Evolutionary conservation across 2,888 invertebrate species (phyloP).

Genomic region (Drosophila neotestacea): DNA sequence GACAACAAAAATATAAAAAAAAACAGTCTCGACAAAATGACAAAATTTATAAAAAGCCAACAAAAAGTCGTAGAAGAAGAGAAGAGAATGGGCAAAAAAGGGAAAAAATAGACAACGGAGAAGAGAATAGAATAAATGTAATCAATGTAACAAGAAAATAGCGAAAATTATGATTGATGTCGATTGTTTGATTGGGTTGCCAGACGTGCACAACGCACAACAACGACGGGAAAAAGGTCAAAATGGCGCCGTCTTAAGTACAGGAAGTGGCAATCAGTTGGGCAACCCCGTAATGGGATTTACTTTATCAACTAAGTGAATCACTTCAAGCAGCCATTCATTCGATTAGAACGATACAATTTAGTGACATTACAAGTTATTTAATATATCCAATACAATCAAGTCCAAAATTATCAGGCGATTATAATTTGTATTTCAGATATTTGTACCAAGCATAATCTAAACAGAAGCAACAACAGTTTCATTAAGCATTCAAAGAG

Average conservation of each 20-base stretch:
- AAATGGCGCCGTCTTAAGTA: conserved; percentile 53
- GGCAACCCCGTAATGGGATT: conserved; percentile 11
- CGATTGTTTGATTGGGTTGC: conserved; percentile 79
- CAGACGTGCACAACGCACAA: conserved; percentile 38
- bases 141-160: conserved; percentile 74
- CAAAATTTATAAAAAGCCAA: conserved; percentile 27
- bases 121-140: conserved; percentile 63
- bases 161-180: conserved; percentile 81
- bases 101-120: conserved; percentile 5
- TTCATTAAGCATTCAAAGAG: no score
- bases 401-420: neutral
- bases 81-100: conserved; percentile 18
- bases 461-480: no score
- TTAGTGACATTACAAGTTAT: conserved; percentile 2
- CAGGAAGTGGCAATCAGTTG: conserved; percentile 58
- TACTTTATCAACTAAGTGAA: conserved; percentile 29
- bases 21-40: conserved; percentile 47
- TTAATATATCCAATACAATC: neutral
- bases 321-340: conserved; percentile 10
- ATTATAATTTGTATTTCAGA: no score
- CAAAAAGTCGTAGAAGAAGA: conserved; percentile 14
- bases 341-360: conserved; percentile 21
- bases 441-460: no score
- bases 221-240: conserved; percentile 15
- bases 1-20: conserved; percentile 18